Conservation (phyloP, 1,140 invertebrate genomes). For the Stegodyphus mimosarum region DNA sequence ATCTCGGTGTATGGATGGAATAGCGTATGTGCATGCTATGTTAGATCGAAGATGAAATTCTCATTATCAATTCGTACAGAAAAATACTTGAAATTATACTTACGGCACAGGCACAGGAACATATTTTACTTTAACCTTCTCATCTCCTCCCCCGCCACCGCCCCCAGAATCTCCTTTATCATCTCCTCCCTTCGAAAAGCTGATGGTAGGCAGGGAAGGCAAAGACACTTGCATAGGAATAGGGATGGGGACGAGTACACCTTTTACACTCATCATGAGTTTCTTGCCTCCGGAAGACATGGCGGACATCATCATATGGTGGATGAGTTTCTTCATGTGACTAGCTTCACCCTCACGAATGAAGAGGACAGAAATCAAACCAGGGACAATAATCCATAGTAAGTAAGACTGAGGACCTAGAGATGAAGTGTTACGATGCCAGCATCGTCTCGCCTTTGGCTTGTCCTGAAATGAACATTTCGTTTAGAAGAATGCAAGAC, state of each 20-base stretch:
- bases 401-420: no score
- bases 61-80: no score
- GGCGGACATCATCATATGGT: slow-evolving; percentile 28
- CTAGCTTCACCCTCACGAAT: neutral
- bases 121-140: slow-evolving; percentile 40
- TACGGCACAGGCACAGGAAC: slow-evolving; percentile 51
- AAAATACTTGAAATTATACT: slow-evolving; percentile 1
- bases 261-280: slow-evolving; percentile 35
- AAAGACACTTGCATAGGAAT: slow-evolving; percentile 54
- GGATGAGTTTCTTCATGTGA: slow-evolving; percentile 24
- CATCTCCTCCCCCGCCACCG: slow-evolving; percentile 16
- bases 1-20: neutral
- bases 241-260: slow-evolving; percentile 43
- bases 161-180: slow-evolving; percentile 30
- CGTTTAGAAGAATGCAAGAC: no score
- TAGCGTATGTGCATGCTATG: no score
- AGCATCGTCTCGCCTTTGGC: no score
- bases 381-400: no score
- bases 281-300: slow-evolving; percentile 26
- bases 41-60: no score
- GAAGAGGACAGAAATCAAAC: neutral
- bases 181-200: slow-evolving; percentile 8
- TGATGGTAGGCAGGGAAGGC: slow-evolving; percentile 33
- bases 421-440: no score
- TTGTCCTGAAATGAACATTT: no score